These are phyloP conservation scores for Trichonephila clavipes DNA, from an alignment of 1,140 invertebrate species.

Conservation along the genomic window DNA sequence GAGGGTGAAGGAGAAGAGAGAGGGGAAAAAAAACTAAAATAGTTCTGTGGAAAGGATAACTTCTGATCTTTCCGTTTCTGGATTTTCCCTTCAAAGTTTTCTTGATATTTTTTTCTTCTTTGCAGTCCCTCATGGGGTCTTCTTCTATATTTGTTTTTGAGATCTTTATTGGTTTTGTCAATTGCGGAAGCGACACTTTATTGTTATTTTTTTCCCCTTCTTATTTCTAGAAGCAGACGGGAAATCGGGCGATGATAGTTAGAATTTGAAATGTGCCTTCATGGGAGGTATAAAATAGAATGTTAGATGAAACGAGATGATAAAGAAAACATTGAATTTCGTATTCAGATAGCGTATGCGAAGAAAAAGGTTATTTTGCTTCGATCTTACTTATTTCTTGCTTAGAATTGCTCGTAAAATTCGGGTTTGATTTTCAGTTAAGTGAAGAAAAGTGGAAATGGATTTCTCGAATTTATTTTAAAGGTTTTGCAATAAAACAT, in stretches of 20 bases:
- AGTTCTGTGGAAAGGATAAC: conserved; percentile 65
- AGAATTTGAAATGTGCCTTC: conserved; percentile 51
- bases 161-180: conserved; percentile 71
- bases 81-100: not conserved
- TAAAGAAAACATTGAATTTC: not conserved
- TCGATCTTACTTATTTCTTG: not conserved
- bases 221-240: not conserved
- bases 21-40: conserved; percentile 15
- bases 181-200: conserved; percentile 31
- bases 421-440: not conserved
- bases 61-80: conserved; percentile 54
- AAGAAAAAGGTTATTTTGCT: not conserved
- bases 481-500: not conserved
- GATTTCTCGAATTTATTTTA: not conserved
- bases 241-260: not conserved
- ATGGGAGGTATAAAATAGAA: conserved; percentile 48
- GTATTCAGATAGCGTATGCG: not conserved
- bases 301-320: conserved; percentile 37
- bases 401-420: not conserved
- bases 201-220: not conserved
- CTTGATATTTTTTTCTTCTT: not conserved
- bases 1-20: not conserved
- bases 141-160: conserved; percentile 71
- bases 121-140: conserved; percentile 20
- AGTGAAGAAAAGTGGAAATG: not conserved